phyloP scores from a whole-genome alignment of 2,113 vertebrate species.

The Eurystomus gularis region DNA sequence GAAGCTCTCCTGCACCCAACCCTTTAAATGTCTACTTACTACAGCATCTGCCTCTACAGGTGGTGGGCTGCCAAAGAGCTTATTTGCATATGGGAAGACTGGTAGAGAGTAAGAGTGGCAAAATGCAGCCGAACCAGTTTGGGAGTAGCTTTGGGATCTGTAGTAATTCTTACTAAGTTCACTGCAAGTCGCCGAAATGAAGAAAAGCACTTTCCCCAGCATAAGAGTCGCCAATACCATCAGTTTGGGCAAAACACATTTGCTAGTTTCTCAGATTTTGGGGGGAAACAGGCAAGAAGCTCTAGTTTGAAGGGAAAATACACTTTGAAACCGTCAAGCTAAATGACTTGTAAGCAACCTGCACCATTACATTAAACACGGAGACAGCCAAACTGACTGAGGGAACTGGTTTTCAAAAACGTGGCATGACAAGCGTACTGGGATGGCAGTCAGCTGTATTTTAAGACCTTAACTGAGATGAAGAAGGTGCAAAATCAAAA shows the following conservation, averaged over 20 bases:
- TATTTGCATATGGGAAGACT: not conserved
- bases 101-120: not conserved
- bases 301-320: not conserved
- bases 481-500: not conserved
- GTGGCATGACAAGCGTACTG: rapidly evolving
- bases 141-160: not conserved
- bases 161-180: not conserved
- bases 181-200: not conserved
- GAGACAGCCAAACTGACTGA: not conserved
- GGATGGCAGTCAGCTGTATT: not conserved
- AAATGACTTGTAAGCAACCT: not conserved
- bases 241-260: not conserved
- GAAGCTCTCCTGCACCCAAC: not conserved
- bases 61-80: not conserved
- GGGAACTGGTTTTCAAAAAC: not conserved
- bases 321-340: not conserved
- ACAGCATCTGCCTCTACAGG: not conserved
- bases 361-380: not conserved
- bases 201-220: not conserved
- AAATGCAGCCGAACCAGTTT: not conserved
- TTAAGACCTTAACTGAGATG: not conserved
- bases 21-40: not conserved
- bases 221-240: not conserved
- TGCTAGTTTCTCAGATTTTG: not conserved
- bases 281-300: not conserved